Conservation (phyloP, 2,113 vertebrate genomes). For the Cettia cetti region DNA sequence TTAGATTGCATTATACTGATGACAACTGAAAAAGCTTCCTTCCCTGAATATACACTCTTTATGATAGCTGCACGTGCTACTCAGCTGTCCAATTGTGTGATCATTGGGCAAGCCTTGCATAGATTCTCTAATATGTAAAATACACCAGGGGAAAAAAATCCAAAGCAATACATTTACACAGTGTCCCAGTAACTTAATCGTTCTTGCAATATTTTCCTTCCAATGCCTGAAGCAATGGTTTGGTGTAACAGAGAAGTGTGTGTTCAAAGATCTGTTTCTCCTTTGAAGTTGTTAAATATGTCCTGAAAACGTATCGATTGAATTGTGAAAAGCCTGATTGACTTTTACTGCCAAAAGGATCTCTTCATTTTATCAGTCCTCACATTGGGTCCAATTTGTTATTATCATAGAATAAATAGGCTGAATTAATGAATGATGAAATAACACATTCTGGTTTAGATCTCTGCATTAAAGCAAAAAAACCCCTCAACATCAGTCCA, state of each 20-base stretch:
- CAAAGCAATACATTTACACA: not conserved
- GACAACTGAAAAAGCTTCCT: not conserved
- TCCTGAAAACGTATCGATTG: not conserved
- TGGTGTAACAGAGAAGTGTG: not conserved
- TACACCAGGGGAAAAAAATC: not conserved
- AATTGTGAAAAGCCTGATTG: not conserved
- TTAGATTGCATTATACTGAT: not conserved
- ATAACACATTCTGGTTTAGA: not conserved
- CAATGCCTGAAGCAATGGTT: not conserved
- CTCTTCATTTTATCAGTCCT: not conserved
- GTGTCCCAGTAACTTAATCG: rapidly evolving
- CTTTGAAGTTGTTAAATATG: not conserved
- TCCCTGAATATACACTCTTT: not conserved
- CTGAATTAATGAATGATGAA: not conserved
- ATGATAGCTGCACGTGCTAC: not conserved
- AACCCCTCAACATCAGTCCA: not conserved
- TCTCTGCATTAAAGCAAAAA: not conserved
- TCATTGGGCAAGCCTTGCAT: not conserved
- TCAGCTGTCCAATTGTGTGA: not conserved
- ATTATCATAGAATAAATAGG: not conserved
- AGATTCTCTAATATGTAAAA: not conserved
- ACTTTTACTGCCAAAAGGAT: not conserved
- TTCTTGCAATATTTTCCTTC: not conserved
- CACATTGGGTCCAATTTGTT: not conserved
- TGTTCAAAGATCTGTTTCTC: not conserved